These are phyloP conservation scores for Allophyes oxyacanthae DNA, from an alignment of 2,888 invertebrate genomes.

Conservation along the genomic window DNA sequence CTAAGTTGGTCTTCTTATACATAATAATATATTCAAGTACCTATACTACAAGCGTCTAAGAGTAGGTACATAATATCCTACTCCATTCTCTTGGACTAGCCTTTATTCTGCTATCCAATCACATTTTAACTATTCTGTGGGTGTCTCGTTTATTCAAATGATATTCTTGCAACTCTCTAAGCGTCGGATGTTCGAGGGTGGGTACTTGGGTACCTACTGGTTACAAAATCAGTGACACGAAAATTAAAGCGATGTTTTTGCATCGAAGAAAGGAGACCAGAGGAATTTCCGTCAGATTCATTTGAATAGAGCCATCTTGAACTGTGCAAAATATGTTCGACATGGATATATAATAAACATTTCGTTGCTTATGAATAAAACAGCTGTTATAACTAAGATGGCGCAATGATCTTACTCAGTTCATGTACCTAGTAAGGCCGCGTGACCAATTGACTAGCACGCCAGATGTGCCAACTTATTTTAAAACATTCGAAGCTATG, in stretches of 20 bases:
- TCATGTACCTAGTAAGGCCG: constrained; percentile 42
- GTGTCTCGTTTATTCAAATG: constrained; percentile 54
- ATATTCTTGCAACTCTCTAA: constrained; percentile 50
- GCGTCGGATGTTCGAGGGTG: constrained; percentile 46
- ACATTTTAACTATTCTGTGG: constrained; percentile 47
- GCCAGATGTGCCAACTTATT: constrained; percentile 54
- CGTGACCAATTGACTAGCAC: constrained; percentile 63
- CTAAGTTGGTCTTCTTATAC: constrained; percentile 26
- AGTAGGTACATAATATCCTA: not conserved
- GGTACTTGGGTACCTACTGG: constrained; percentile 21
- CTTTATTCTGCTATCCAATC: constrained; percentile 39
- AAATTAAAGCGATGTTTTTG: constrained; percentile 26
- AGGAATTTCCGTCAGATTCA: constrained; percentile 9
- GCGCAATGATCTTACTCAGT: constrained; percentile 56
- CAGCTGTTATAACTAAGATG: constrained; percentile 66
- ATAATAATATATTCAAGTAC: not conserved
- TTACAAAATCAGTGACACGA: constrained; percentile 49
- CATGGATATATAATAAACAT: constrained; percentile 42
- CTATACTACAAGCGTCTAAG: not conserved
- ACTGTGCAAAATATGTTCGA: constrained; percentile 34
- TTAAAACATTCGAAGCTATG: constrained; percentile 35
- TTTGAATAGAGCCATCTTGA: constrained; percentile 20
- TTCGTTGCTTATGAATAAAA: constrained; percentile 61
- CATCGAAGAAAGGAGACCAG: constrained; percentile 21
- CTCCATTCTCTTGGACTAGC: constrained; percentile 15